Evolutionary conservation across 2,113 vertebrate genomes (phyloP), one percentile per base, ranked within the genome.

Genomic region (Ictalurus punctatus): DNA sequence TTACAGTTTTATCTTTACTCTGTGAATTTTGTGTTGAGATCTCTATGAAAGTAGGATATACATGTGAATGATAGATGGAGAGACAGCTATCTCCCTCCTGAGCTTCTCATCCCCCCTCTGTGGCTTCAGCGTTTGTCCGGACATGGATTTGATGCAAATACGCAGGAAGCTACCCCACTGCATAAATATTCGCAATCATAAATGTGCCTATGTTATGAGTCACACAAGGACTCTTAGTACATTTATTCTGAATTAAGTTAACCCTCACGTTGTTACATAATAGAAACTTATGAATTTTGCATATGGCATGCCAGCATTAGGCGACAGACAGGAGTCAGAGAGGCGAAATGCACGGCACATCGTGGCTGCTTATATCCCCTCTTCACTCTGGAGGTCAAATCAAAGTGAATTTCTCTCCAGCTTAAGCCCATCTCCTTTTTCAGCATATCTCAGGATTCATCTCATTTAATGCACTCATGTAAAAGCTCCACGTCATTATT

Each of bases 381-480:
- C 87, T 92, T 89, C 89, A 90, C 92, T 95, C 90, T 95, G 87
- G 93, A 96, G 95, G 95, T 97, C 96, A 94, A 94, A 96, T 94
- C 95, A 96, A 96, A 96, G 96, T 96, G 94, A 96, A 89, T 91
- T 91, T 92, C 92, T 93, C 95, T 93, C 92, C 92, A 92, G 92
- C 88, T 95, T 94, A 96, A 95, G 93, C 92, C 93, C 92, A 90
- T 94, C 93, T 95, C 93, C 91, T 95, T 95, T 95, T 94, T 87
- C 86, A 89, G 78, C 86, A 59, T 90, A 85, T 89, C 90, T 92
- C 88, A 58, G 82, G 81, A 90, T 94, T 94, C 92, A 94, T 95
- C 94, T 95, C 94, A 94, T 95, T 95, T 95, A 96, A 96, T 95
- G 92, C 94, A 95, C 92, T 96, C 95, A 94, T 95, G 95, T 94